Evolutionary conservation across 2,888 invertebrate species (phyloP), one percentile per base, ranked within the genome.

Genomic region (Troides aeacus): DNA sequence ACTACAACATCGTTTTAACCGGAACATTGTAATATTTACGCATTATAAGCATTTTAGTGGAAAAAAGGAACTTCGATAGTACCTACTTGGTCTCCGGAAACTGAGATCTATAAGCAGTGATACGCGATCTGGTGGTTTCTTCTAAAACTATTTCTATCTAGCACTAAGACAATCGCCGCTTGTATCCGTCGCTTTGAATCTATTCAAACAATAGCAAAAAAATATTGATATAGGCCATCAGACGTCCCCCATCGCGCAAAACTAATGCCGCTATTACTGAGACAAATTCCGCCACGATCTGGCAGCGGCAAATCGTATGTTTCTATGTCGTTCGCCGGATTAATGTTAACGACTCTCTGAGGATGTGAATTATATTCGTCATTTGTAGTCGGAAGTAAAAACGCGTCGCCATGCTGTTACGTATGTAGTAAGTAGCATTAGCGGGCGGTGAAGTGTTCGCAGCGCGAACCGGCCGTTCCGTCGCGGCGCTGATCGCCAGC

Each of bases 251-350:
- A 71, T 72, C 71, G 71, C 68, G 66, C 39, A 64, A 71, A 76
- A 79, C 76, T 81, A 81, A 83, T 82, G 78, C 74, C 71, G 66
- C 80, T 72, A 83, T 84, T 82, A 84, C 78, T 68, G 75, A 80
- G 83, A 84, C 81, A 81, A 82, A 84, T 81, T 79, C 36, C 76
- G 72, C 72, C 71, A 73, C 78, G 73, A 80, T 78, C 79, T 72
- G 74, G 71, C 69, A 50, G 46, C 71, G 74, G 70, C 76, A 76
- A 80, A 75, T 79, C 78, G 79, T 81, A 77, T 79, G 81, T 79
- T 80, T 79, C 79, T 78, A 78, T 81, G 79, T 78, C 78, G 79
- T 75, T 78, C 74, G 75, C 74, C 39, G 80, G 81, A 83, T 83
- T 82, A 82, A 79, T 74, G 78, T 74, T 80, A 82, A 81, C 80